Evolutionary conservation across 2,797 vertebrate genomes (phyloP), one percentile per base, ranked within the genome.

Genomic region (Hipposideros larvatus): DNA sequence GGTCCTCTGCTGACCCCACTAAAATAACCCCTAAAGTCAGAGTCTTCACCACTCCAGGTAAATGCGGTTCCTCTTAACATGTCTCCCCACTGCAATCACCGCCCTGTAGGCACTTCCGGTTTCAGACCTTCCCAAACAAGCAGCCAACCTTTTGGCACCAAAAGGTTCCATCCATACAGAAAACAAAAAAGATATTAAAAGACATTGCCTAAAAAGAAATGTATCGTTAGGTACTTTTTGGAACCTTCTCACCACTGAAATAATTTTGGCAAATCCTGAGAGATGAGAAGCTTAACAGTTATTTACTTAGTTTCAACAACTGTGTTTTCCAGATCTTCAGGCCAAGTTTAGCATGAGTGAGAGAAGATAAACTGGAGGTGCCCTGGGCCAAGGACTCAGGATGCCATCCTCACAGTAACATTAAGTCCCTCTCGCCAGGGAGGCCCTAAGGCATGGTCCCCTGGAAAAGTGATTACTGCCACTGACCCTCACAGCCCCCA

Each of bases 141-240:
- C 19, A 57, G 65, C 43, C 70, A 85, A 70, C 19, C 21, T 74
- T 73, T 37, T 16, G 26, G 31, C 37, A 37, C 37, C 37, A 37
- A 37, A 37, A 37, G 37, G 37, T 18, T 26, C 7, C 7, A 9
- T 28, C 19, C 57, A 86, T n/a, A 70, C 0, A 63, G 63, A 92
- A 96, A 82, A 94, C 26, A 16, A 34, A 92, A 87, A 73, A 70
- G 21, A 51, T 11, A 71, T 53, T n/a, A 77, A 87, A 96, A 79
- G 70, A 61, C 2, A 19, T 0, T 31, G 26, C 31, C 24, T 80
- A 31, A 70, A 84, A 95, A 90, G 41, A 93, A 77, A 80, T 26
- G 71, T 0, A 59, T 41, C 74, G n/a, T 41, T 19, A 46, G 34
- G 16, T 28, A 83, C 74, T 78, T 80, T 46, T n/a, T 15, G 10